Percentiles rank a stretch among this genome's conserved stretches.
These are phyloP conservation scores for Porites lutea DNA, from an alignment of 64 coral and sea anemone genomes.

Conservation along the genomic window DNA sequence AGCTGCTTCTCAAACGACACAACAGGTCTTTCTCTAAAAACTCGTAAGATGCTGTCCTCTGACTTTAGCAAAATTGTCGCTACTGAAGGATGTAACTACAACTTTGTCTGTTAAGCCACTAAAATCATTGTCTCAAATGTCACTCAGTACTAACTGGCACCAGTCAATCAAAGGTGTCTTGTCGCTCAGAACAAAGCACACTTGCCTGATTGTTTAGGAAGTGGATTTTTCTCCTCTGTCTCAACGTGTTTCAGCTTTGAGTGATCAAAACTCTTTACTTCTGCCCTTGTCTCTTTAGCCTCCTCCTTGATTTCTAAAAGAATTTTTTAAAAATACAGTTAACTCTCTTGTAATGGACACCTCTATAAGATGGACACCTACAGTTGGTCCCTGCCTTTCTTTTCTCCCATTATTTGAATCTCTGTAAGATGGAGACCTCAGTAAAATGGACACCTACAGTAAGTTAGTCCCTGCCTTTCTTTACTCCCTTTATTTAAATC, in stretches of 20 bases:
- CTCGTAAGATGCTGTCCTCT: too few relatives aligned
- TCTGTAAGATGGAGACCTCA: too few relatives aligned
- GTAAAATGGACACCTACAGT: too few relatives aligned
- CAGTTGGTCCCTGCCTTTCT: too few relatives aligned
- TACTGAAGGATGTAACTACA: background rate
- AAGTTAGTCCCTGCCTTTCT: too few relatives aligned
- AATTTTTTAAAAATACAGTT: background rate
- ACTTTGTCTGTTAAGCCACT: background rate
- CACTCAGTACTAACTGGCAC: background rate
- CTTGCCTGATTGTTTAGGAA: conserved; percentile 69
- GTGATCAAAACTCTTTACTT: conserved; percentile 86
- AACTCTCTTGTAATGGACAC: background rate
- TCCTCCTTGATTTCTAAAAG: conserved; percentile 87
- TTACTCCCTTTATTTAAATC: too few relatives aligned
- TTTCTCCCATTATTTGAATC: too few relatives aligned
- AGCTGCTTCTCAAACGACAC: too few relatives aligned
- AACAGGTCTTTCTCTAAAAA: background rate
- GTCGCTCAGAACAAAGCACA: conserved; percentile 36
- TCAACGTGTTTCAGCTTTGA: conserved; percentile 89
- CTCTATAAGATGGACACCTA: too few relatives aligned
- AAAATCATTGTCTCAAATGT: background rate
- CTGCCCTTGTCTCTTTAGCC: conserved; percentile 64
- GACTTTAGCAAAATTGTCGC: too few relatives aligned
- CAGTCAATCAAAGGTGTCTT: conserved; percentile 25
- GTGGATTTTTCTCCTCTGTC: conserved; percentile 90